Conservation (phyloP, 2,113 vertebrate species). For the Kryptolebias marmoratus region DNA sequence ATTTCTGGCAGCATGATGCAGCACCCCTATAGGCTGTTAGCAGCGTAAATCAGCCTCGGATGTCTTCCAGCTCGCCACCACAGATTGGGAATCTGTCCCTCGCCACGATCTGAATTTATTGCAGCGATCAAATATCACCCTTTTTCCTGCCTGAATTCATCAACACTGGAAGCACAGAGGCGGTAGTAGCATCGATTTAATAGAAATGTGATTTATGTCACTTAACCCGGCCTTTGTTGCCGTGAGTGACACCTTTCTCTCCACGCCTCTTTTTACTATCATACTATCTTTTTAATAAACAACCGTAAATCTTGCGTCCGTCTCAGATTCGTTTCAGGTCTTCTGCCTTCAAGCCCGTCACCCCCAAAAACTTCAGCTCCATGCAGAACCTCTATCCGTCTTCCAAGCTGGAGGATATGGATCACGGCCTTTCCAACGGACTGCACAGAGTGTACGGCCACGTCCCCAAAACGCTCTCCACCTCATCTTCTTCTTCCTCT, state of each 20-base stretch:
- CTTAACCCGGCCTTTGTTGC: constrained; percentile 1
- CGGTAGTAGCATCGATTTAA: constrained; percentile 40
- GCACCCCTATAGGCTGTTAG: constrained; percentile 15
- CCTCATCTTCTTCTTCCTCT: constrained; percentile 86
- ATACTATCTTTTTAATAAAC: no score
- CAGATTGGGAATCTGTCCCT: constrained; percentile 34
- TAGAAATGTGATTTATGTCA: constrained; percentile 44
- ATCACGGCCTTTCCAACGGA: constrained; percentile 75
- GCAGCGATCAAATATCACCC: constrained; percentile 52
- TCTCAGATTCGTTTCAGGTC: constrained; percentile 89
- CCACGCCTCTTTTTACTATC: neutral
- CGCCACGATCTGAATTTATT: constrained; percentile 52
- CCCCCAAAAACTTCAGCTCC: constrained; percentile 91
- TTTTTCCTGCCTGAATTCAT: constrained; percentile 46
- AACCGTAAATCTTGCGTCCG: neutral
- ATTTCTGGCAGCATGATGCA: constrained; percentile 13
- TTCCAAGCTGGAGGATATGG: constrained; percentile 88
- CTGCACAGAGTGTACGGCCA: constrained; percentile 73
- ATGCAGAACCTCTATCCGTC: constrained; percentile 92
- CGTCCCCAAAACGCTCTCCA: constrained; percentile 83
- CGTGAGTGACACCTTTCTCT: neutral
- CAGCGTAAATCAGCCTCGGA: constrained; percentile 60
- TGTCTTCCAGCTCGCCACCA: constrained; percentile 12
- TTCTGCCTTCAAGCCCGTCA: constrained; percentile 90
- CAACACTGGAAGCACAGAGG: constrained; percentile 23